Percentiles rank a stretch among this genome's conserved stretches.
These are phyloP conservation scores for Leptinotarsa defecta DNA, from an alignment of 1,140 invertebrate species.

Conservation along the genomic window DNA sequence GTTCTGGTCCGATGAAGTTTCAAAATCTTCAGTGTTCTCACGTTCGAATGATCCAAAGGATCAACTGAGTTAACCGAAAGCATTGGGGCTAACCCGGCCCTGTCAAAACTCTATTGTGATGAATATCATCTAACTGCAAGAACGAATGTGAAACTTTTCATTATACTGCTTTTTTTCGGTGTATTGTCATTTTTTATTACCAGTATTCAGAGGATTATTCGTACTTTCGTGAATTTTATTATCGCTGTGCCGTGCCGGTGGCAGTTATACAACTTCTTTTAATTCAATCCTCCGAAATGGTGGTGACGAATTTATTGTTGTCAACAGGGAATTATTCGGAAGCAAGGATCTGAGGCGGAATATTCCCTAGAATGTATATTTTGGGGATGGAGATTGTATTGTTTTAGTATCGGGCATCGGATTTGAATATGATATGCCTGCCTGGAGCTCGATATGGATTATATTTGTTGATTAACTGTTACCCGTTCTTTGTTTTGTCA, in stretches of 20 bases:
- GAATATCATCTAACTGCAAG: background rate
- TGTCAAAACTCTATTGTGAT: background rate
- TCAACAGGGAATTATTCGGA: background rate
- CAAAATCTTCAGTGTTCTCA: too few relatives aligned
- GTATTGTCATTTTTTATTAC: background rate
- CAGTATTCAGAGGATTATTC: slow-evolving; percentile 3
- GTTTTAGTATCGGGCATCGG: too few relatives aligned
- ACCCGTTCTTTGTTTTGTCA: too few relatives aligned
- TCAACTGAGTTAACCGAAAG: too few relatives aligned
- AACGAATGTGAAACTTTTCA: slow-evolving; percentile 3
- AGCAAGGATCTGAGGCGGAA: background rate
- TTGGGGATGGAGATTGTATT: too few relatives aligned
- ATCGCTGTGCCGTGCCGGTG: slow-evolving; percentile 3
- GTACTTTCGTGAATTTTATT: background rate
- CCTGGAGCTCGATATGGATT: too few relatives aligned
- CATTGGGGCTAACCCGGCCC: too few relatives aligned
- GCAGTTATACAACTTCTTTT: slow-evolving; percentile 6
- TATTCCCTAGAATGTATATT: background rate
- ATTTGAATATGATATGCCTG: too few relatives aligned
- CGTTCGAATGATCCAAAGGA: too few relatives aligned
- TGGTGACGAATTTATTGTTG: slow-evolving; percentile 6
- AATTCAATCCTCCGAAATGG: background rate
- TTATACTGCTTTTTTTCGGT: background rate
- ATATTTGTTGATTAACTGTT: too few relatives aligned
- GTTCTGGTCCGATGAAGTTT: too few relatives aligned